Base-by-base conservation (phyloP, 2,888 invertebrate genomes). In the Dolichomitus sp. region DNA sequence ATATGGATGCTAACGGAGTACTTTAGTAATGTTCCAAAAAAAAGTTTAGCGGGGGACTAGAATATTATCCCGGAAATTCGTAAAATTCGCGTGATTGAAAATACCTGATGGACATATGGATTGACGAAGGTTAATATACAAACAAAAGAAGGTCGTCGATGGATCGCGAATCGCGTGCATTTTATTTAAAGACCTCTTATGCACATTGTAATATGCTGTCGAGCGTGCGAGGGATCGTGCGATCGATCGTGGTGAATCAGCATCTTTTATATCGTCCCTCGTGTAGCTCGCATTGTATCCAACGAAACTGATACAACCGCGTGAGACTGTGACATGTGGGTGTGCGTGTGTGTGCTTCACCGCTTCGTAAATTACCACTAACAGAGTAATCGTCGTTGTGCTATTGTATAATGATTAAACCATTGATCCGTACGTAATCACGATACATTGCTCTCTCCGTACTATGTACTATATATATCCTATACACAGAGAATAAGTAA, bases 341-440 rank as follows among this genome's bases (percentile, higher is more conserved):
- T 90, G 82, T 81, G 84, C 68, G 84, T 75, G 90, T 86, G 89
- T 87, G 90, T 89, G 92, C 92, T 92, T 92, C 87, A 89, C 88
- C 83, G 93, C 92, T 92, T 92, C 85, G 87, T 89, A 89, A 83
- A 80, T 66, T 14, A 87, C 85, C 86, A 89, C 89, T 88, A 87
- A 89, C 87, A 80, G 81, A 85, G 80, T 87, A 86, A 78, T 82
- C 85, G 83, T 87, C 86, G 81, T 86, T 85, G 83, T 85, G 83
- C 85, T 86, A 81, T 83, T 83, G 59, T 83, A 83, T 77, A 80
- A 83, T 73, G 80, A 83, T 80, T 77, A 83, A 80, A 73, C 57
- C 72, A 80, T 40, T 80, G 68, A 80, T 73, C 42, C 76, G 68
- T 73, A 59, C 45, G 45, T 73, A 61, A 73, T 50, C 23, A 78